phyloP scores from a whole-genome alignment of 2,888 invertebrate species.

The Cryptus armator region DNA sequence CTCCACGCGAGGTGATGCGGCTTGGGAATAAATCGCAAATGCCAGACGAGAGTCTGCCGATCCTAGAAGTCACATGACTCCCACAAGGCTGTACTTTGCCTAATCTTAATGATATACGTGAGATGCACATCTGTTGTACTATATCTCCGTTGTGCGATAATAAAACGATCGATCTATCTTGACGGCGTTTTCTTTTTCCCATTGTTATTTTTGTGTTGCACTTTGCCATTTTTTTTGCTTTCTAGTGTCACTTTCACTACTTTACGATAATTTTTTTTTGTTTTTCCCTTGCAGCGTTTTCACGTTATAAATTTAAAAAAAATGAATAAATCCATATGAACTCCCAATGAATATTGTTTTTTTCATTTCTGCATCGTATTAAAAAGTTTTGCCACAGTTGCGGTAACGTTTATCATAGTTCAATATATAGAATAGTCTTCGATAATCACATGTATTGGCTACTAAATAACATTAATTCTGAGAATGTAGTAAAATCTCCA shows the following conservation, averaged over 20 bases:
- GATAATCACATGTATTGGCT: neutral
- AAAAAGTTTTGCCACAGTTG: neutral
- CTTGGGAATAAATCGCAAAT: constrained; percentile 28
- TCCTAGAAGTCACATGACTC: constrained; percentile 14
- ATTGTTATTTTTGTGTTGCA: neutral
- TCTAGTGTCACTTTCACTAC: no score
- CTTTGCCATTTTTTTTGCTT: neutral
- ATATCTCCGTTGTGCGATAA: neutral
- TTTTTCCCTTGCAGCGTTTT: no score
- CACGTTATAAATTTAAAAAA: no score
- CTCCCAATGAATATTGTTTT: neutral
- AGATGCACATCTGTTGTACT: neutral
- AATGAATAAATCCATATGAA: no score
- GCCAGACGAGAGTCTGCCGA: constrained; percentile 18
- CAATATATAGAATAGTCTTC: neutral
- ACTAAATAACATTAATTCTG: neutral
- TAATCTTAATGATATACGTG: constrained; percentile 6
- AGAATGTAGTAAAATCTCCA: constrained; percentile 6
- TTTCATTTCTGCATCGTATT: neutral
- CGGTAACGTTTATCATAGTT: neutral
- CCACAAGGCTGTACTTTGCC: constrained; percentile 5
- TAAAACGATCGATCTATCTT: neutral
- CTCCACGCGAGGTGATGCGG: neutral
- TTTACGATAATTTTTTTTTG: no score
- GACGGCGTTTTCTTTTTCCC: neutral